Base-by-base conservation (phyloP, 2,113 vertebrate genomes). In the Haliaeetus leucogaster region DNA sequence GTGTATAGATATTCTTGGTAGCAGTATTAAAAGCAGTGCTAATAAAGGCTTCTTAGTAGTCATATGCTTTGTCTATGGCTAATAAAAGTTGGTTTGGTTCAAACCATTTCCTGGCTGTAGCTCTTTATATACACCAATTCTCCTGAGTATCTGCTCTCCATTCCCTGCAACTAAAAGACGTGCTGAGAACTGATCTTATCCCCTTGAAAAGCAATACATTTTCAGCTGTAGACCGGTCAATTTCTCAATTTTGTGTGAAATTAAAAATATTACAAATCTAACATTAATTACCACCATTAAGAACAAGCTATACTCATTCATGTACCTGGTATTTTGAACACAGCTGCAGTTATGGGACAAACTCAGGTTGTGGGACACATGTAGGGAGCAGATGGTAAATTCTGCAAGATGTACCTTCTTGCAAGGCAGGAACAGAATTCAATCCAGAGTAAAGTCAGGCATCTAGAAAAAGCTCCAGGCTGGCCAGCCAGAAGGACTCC, bases 51-150 rank as follows among this genome's bases (percentile, higher is more conserved):
- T 50, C 38, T 58, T 5, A 43, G 23, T 40, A 67, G 40, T 23
- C 14, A 7, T 3, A 40, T 1, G 0, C 20, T 76, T 52, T 86
- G 34, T n/a, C 38, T 45, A 1, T 8, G 22, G 20, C 16, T 48
- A 29, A 48, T 62, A 43, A 62, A 66, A 66, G 23, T 19, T 30
- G 6, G 11, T 59, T 58, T 71, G 29, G 36, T 34, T 73, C 43
- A 30, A 53, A 43, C 3, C 7, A 5, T 45, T 78, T 55, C 55
- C 72, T 47, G 61, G n/a, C 11, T 43, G 43, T 16, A 61, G 62
- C 30, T 89, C 32, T 58, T 65, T 40, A 19, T 7, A 9, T 11
- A 13, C 10, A 10, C 5, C 38, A 40, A 6, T 47, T 50, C 20
- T 73, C 47, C 52, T 19, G 18, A 71, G 53, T 42, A 63, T 23